A percentile compares a stretch with the other conserved stretches of the same genome.
These are phyloP conservation scores for Orientallactaga bullata DNA, from an alignment of 2,113 vertebrate species.

Conservation along the genomic window DNA sequence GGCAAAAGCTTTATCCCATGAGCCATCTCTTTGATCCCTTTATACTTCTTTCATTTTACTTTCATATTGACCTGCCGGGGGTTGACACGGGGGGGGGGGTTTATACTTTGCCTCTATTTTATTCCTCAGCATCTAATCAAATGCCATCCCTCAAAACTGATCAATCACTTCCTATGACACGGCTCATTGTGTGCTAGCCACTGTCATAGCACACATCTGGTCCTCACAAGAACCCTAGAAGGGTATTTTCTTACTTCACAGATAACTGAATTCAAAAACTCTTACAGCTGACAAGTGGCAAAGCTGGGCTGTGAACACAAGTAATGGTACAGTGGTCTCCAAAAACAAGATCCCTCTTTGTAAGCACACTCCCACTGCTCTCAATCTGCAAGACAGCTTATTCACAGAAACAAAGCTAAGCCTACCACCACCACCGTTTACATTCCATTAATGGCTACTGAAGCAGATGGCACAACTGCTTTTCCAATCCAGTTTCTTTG, in stretches of 20 bases:
- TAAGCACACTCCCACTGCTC: neutral
- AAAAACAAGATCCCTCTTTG: conserved; percentile 7
- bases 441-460: neutral
- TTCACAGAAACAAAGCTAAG: neutral
- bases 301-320: neutral
- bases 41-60: too few species aligned
- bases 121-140: conserved; percentile 40
- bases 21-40: too few species aligned
- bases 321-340: neutral
- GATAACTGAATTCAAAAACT: neutral
- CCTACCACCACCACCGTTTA: neutral
- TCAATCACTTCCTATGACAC: neutral
- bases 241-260: neutral
- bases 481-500: neutral
- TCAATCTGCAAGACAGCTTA: conserved; percentile 18
- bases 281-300: neutral
- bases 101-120: too few species aligned
- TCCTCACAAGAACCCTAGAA: neutral
- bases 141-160: conserved; percentile 55
- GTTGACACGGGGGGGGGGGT: too few species aligned
- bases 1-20: too few species aligned
- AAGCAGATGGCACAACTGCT: neutral
- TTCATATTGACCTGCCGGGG: too few species aligned
- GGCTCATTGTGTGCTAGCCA: neutral
- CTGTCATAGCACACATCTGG: neutral